phyloP scores from a whole-genome alignment of 2,113 vertebrate genomes.

The Alligator mississippiensis region DNA sequence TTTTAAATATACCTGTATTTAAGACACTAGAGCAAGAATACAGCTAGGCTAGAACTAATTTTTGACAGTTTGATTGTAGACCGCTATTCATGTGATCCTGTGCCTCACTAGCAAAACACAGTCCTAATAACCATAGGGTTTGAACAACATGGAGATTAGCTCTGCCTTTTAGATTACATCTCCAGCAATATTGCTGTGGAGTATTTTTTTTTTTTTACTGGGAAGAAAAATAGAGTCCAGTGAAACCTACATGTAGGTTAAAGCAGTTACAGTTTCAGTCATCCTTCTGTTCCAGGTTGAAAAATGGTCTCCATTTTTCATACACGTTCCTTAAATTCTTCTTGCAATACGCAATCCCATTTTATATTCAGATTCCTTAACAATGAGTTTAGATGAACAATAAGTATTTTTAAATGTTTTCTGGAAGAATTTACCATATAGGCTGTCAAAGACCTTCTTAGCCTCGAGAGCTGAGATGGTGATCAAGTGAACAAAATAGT shows the following conservation, averaged over 20 bases:
- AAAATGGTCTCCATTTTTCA: constrained; percentile 10
- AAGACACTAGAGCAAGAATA: not conserved
- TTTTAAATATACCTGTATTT: not conserved
- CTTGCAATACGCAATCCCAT: not conserved
- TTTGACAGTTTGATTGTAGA: not conserved
- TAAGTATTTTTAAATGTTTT: not conserved
- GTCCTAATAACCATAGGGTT: constrained; percentile 20
- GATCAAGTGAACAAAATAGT: not conserved
- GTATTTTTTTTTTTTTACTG: constrained; percentile 48
- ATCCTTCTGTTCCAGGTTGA: constrained; percentile 23
- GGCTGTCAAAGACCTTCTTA: not conserved
- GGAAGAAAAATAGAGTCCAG: constrained; percentile 6
- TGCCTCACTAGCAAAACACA: constrained; percentile 9
- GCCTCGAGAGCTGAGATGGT: not conserved
- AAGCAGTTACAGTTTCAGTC: constrained; percentile 38
- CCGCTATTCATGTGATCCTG: not conserved
- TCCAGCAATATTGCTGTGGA: not conserved
- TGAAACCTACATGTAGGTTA: constrained; percentile 66
- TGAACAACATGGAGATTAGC: not conserved
- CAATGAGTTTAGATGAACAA: not conserved
- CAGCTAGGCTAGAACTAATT: not conserved
- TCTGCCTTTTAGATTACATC: not conserved
- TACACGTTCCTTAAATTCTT: constrained; percentile 17
- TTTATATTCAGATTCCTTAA: not conserved
- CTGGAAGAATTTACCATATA: not conserved